phyloP scores from a whole-genome alignment of 2,113 vertebrate genomes.

The Chloebia gouldiae region DNA sequence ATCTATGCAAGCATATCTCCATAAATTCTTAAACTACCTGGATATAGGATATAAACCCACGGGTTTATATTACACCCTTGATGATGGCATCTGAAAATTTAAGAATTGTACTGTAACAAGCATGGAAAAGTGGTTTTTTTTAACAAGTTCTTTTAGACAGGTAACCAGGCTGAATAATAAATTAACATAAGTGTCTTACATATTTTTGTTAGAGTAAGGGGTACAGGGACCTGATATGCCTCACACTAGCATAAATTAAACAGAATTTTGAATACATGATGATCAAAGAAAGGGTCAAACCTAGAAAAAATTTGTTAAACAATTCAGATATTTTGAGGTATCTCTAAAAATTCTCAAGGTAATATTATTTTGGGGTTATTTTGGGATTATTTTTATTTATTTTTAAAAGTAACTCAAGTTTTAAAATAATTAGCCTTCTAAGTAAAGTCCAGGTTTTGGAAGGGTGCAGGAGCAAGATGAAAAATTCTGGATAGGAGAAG shows the following conservation, averaged over 20 bases:
- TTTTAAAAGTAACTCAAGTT: not conserved
- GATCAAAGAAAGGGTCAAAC: accelerated
- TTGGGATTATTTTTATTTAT: too few relatives aligned
- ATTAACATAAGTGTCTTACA: not conserved
- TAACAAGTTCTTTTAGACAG: not conserved
- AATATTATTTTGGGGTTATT: accelerated
- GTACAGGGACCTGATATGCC: not conserved
- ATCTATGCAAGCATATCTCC: accelerated
- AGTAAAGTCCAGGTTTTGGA: not conserved
- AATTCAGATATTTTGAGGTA: not conserved
- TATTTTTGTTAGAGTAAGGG: not conserved
- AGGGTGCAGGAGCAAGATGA: not conserved
- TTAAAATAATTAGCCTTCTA: not conserved
- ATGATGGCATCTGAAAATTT: not conserved
- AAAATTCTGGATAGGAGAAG: not conserved
- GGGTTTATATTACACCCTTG: accelerated
- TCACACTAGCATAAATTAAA: not conserved
- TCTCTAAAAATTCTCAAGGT: not conserved
- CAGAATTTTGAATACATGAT: not conserved
- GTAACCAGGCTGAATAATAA: not conserved
- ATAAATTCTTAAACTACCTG: not conserved
- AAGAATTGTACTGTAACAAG: not conserved
- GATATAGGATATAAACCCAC: not conserved
- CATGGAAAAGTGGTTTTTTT: accelerated
- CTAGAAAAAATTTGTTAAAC: accelerated